phyloP scores from a whole-genome alignment of 1,140 invertebrate genomes.

The Brachionus koreanus region DNA sequence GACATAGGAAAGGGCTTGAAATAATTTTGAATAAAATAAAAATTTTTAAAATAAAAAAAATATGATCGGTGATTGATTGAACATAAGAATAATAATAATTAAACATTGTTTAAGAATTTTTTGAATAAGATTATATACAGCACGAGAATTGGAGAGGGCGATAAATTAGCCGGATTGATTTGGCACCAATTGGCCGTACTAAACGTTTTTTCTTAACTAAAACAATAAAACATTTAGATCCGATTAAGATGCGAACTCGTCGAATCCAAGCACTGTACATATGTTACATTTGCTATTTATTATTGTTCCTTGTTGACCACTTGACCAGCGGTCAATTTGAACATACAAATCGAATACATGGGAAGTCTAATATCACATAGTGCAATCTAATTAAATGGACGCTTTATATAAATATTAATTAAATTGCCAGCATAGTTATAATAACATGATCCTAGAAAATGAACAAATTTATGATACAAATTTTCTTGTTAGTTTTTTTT shows the following conservation, averaged over 20 bases:
- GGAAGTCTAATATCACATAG: background rate
- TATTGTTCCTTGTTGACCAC: background rate
- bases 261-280: slow-evolving; percentile 10
- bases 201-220: slow-evolving; percentile 3
- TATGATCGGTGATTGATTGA: background rate
- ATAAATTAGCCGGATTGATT: background rate
- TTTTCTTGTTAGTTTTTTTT: too few species aligned
- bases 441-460: background rate
- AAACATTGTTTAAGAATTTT: background rate
- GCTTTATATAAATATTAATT: background rate
- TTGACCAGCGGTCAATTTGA: background rate
- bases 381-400: background rate
- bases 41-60: background rate
- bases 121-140: background rate
- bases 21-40: background rate
- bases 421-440: background rate
- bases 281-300: background rate
- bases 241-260: background rate
- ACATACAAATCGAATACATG: background rate
- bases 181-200: background rate
- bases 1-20: background rate
- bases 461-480: background rate
- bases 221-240: background rate
- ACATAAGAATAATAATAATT: background rate
- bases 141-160: background rate